Conservation (phyloP, 2,797 vertebrate genomes). For the Hemibagrus guttatus region DNA sequence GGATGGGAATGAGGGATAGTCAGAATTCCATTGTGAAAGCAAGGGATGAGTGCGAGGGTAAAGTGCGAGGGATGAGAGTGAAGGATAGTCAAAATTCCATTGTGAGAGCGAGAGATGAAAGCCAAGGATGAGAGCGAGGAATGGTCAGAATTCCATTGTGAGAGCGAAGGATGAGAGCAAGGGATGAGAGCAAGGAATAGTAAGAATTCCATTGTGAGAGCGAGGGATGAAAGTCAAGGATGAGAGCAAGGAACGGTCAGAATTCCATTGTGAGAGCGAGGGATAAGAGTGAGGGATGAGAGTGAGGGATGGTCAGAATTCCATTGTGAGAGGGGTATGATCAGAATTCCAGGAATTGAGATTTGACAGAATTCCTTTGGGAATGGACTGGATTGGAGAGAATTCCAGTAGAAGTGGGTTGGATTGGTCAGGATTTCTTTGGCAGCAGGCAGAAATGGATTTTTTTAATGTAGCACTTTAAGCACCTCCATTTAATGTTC, state of each 20-base stretch:
- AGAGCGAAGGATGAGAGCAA: no score
- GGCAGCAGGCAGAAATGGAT: background rate
- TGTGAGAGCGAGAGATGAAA: rapidly evolving
- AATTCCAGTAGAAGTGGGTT: background rate
- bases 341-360: background rate
- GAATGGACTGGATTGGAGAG: background rate
- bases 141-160: no score
- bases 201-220: background rate
- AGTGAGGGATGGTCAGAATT: background rate
- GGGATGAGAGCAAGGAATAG: no score
- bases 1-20: background rate
- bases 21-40: background rate
- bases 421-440: background rate
- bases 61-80: no score
- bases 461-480: background rate
- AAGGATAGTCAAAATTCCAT: background rate
- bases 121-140: no score
- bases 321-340: background rate
- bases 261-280: no score
- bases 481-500: no score
- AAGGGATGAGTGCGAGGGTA: no score
- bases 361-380: no score
- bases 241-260: no score
- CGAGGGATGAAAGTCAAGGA: no score
- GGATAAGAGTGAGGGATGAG: no score